Base-by-base conservation (phyloP, 2,797 vertebrate species). In the Sylvilagus floridanus region DNA sequence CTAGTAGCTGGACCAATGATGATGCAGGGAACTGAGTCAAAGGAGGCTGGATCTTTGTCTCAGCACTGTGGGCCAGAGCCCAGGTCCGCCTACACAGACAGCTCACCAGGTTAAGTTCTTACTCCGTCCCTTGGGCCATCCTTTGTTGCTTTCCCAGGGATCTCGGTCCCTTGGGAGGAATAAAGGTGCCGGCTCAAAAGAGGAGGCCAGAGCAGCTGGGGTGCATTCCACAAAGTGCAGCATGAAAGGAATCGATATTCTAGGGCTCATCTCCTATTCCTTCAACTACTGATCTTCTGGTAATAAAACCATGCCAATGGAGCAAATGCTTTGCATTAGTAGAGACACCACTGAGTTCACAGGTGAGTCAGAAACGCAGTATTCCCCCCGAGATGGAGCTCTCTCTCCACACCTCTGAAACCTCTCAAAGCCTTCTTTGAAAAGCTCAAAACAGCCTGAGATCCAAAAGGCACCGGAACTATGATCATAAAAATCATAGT, bases 401-500 rank as follows among this genome's bases (percentile, higher is more conserved):
- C 50, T 88, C 8, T 19, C 17, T 75, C n/a, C 17, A 68, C 4
- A 22, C 35, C 52, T 73, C 63, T 69, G 26, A 90, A 78, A 84
- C 17, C 30, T 84, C 21, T 5, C 82, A 35, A 62, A 50, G 32
- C 0, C 62, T 35, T 63, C 72, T 90, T 73, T 52, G 19, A 63
- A 65, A 47, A 47, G 17, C 62, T 81, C 9, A 62, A 0, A 26
- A 72, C 0, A 76, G 22, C 32, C 65, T 63, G 17, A 86, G 17
- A 75, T 35, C 60, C 26, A 82, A 35, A 54, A 92, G 52, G 94
- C 76, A 93, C 57, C 8, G 16, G 17, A 35, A 78, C 87, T 35
- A 32, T 37, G 16, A 91, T 84, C 57, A 24, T 52, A 95, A 17
- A n/a, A 82, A 94, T 76, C 72, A 90, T 37, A 52, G 12, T n/a